phyloP scores from a whole-genome alignment of 2,888 invertebrate species.

The Euspilapteryx auroguttella region DNA sequence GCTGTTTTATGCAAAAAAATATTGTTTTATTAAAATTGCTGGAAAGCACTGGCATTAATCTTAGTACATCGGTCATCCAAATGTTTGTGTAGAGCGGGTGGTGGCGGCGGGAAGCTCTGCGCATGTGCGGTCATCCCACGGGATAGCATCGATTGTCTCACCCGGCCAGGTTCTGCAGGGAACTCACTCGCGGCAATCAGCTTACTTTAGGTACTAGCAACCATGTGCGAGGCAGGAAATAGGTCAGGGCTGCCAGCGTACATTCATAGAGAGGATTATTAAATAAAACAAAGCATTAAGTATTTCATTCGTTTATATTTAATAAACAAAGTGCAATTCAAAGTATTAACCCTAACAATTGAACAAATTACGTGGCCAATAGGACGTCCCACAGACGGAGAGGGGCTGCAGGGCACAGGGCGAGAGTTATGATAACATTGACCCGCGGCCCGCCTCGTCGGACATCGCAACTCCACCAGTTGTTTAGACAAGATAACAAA shows the following conservation, averaged over 20 bases:
- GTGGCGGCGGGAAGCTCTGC: slow-evolving; percentile 13
- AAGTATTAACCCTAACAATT: slow-evolving; percentile 59
- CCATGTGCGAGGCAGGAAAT: too few relatives aligned
- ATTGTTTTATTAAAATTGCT: too few relatives aligned
- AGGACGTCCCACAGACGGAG: slow-evolving; percentile 11
- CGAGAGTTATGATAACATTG: too few relatives aligned
- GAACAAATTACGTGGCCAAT: slow-evolving; percentile 49
- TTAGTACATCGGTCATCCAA: not conserved
- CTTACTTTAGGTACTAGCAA: slow-evolving; percentile 12
- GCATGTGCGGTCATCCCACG: slow-evolving; percentile 54
- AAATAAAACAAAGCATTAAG: slow-evolving; percentile 17
- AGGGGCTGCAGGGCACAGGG: too few relatives aligned
- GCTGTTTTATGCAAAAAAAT: too few relatives aligned
- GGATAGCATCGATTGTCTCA: slow-evolving; percentile 52
- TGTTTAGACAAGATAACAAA: too few relatives aligned
- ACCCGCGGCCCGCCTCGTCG: too few relatives aligned
- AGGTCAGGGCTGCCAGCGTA: slow-evolving; percentile 35
- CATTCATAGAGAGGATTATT: slow-evolving; percentile 4
- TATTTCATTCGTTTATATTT: slow-evolving; percentile 60
- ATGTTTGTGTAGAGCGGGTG: not conserved
- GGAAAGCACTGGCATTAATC: too few relatives aligned
- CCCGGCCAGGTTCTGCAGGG: slow-evolving; percentile 17
- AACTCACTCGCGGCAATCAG: slow-evolving; percentile 13
- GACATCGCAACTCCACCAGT: too few relatives aligned
- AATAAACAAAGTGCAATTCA: slow-evolving; percentile 64